Percentiles rank a stretch among this genome's conserved stretches.
Conservation (phyloP, 2,797 vertebrate species). For the Macropus fuliginosus region DNA sequence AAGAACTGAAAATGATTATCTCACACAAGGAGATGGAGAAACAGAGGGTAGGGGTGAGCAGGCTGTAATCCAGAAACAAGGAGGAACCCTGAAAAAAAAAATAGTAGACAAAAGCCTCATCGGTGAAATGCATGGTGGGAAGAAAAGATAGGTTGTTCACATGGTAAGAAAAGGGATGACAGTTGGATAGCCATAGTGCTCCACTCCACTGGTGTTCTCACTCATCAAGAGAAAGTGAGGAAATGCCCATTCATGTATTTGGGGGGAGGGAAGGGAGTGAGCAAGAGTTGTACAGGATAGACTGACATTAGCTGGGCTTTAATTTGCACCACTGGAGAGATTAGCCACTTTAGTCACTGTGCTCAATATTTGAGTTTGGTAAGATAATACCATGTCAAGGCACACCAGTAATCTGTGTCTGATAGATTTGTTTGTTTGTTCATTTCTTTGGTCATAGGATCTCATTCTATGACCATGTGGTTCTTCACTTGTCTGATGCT, state of each 20-base stretch:
- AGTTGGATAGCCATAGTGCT: background rate
- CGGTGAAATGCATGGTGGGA: background rate
- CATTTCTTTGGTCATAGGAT: background rate
- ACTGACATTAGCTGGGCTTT: background rate
- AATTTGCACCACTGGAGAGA: background rate
- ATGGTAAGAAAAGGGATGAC: background rate
- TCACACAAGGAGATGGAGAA: background rate
- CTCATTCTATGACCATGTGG: background rate
- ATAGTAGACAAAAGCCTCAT: background rate
- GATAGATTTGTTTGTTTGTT: background rate
- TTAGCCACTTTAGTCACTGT: background rate
- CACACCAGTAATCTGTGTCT: background rate
- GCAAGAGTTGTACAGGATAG: background rate
- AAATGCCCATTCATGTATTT: background rate
- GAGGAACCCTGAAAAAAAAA: background rate
- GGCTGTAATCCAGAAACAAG: background rate
- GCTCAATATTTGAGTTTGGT: background rate
- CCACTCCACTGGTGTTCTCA: background rate
- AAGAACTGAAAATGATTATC: background rate
- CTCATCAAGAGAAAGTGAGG: background rate
- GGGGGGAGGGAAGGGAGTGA: background rate
- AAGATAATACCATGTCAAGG: background rate
- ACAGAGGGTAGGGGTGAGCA: background rate
- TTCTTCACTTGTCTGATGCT: background rate
- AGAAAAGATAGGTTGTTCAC: background rate